These are phyloP conservation scores for Platycnemis pennipes DNA, from an alignment of 2,888 invertebrate species.

Conservation along the genomic window DNA sequence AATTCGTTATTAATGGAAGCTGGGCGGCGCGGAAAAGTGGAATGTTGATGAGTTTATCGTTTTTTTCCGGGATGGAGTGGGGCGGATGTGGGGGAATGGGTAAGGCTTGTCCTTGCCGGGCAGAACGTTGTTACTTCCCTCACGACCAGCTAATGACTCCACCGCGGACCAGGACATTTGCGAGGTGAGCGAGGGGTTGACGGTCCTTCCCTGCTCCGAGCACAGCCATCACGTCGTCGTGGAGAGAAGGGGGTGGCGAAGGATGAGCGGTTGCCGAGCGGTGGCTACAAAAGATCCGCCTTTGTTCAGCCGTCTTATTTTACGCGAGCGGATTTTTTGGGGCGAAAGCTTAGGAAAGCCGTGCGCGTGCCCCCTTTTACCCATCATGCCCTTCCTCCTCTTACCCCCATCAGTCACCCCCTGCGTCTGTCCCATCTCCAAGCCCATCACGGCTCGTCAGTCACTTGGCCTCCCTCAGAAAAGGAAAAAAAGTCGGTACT, in stretches of 20 bases:
- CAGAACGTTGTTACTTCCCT: neutral
- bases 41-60: constrained; percentile 38
- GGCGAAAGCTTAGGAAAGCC: constrained; percentile 9
- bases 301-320: constrained; percentile 7
- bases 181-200: neutral
- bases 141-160: constrained; percentile 44
- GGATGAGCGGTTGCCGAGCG: constrained; percentile 10
- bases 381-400: neutral
- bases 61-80: neutral
- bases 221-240: neutral
- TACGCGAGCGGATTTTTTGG: constrained; percentile 16
- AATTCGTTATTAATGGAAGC: constrained; percentile 60
- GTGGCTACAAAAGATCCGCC: constrained; percentile 42
- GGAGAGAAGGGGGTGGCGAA: neutral
- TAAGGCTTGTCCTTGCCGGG: neutral
- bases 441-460: constrained; percentile 23
- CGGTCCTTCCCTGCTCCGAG: neutral
- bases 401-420: too few relatives aligned
- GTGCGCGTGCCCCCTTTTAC: neutral
- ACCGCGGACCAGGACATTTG: neutral
- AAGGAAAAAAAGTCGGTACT: neutral
- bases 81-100: too few relatives aligned
- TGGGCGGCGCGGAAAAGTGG: neutral
- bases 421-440: neutral
- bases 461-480: neutral